phyloP scores from a whole-genome alignment of 2,797 vertebrate species.

The Margarornis squamiger region DNA sequence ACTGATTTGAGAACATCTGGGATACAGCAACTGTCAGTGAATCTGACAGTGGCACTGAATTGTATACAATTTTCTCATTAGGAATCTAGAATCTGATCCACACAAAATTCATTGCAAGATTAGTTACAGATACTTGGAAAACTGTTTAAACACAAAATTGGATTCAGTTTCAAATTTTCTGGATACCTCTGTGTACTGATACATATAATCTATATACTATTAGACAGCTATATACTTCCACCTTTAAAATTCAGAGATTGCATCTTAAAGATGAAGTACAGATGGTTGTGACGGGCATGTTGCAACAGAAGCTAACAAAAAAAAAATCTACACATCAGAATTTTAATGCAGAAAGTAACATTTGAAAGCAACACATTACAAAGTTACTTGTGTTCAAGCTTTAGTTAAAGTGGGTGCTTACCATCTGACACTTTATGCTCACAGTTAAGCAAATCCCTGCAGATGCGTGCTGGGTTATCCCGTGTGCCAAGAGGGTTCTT shows the following conservation, averaged over 20 bases:
- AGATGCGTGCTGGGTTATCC: conserved; percentile 93
- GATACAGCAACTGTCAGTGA: neutral
- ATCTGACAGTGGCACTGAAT: neutral
- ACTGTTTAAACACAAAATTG: neutral
- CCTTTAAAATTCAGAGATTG: neutral
- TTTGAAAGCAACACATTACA: neutral
- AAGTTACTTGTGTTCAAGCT: neutral
- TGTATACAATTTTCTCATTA: neutral
- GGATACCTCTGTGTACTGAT: neutral
- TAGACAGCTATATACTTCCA: neutral
- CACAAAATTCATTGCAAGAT: neutral
- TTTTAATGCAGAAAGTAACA: neutral
- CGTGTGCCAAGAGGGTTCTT: conserved; percentile 90
- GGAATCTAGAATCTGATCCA: neutral
- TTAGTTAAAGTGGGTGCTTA: conserved; percentile 68
- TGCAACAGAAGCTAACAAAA: neutral
- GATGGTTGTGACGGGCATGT: neutral
- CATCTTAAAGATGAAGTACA: neutral
- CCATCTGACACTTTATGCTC: conserved; percentile 86
- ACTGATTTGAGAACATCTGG: neutral
- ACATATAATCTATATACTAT: neutral
- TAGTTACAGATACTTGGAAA: neutral
- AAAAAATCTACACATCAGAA: neutral
- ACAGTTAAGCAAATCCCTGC: conserved; percentile 93
- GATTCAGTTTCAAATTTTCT: neutral